Evolutionary conservation across 2,113 vertebrate genomes (phyloP).

Genomic region (Bostrychus sinensis): DNA sequence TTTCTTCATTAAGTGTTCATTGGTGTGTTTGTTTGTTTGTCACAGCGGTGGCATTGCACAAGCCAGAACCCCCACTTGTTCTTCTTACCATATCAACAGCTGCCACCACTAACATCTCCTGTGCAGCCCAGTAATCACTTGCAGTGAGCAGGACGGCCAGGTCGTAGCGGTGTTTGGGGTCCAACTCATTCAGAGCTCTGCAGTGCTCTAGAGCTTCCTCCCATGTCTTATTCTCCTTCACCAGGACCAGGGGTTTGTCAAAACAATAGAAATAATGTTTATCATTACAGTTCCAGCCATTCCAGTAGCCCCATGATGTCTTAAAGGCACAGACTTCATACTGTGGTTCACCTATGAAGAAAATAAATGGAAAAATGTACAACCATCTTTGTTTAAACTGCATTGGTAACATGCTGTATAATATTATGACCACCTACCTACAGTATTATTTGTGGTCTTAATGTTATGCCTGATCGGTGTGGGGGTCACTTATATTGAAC

Average conservation of each 20-base stretch:
- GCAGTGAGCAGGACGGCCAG: conserved; percentile 10
- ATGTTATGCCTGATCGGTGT: too few species aligned
- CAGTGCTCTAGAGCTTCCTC: conserved; percentile 30
- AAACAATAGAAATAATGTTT: accelerated
- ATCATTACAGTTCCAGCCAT: accelerated
- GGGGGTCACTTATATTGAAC: too few species aligned
- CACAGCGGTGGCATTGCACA: too few species aligned
- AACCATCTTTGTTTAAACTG: too few species aligned
- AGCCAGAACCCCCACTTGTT: too few species aligned
- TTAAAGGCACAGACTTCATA: neutral
- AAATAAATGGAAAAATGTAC: too few species aligned
- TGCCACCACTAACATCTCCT: neutral
- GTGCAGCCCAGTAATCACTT: neutral
- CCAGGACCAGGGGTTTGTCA: conserved; percentile 16
- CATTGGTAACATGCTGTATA: too few species aligned
- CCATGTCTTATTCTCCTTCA: conserved; percentile 32
- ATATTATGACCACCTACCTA: too few species aligned
- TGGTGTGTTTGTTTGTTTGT: too few species aligned
- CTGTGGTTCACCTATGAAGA: too few species aligned
- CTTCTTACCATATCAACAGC: conserved; percentile 1
- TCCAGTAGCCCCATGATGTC: accelerated
- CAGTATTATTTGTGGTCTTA: too few species aligned
- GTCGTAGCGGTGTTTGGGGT: conserved; percentile 11
- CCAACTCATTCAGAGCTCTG: conserved; percentile 2
- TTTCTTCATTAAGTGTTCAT: too few species aligned